Percentiles rank a stretch among this genome's conserved stretches.
Evolutionary conservation across 2,888 invertebrate genomes (phyloP).

Genomic region (Xiphydria camelus): DNA sequence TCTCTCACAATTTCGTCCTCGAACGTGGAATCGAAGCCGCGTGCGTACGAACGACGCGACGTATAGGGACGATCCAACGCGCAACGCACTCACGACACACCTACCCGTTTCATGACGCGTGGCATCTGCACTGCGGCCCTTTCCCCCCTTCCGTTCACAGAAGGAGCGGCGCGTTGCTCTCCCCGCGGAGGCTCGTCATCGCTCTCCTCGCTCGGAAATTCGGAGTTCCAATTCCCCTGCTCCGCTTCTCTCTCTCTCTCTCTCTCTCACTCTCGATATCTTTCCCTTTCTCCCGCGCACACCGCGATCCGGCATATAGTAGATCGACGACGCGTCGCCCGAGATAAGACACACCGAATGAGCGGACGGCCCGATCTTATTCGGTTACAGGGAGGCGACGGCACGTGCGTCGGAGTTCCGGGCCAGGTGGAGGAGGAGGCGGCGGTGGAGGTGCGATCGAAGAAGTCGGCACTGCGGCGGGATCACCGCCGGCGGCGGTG

Average conservation of each 20-base stretch:
- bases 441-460: constrained; percentile 26
- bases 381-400: constrained; percentile 56
- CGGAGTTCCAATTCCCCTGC: not conserved
- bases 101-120: not conserved
- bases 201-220: constrained; percentile 1
- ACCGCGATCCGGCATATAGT: constrained; percentile 7
- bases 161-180: constrained; percentile 4
- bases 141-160: too few species aligned
- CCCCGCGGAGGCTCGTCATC: constrained; percentile 5
- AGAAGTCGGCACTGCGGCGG: constrained; percentile 5
- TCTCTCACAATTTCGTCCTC: too few species aligned
- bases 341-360: constrained; percentile 25
- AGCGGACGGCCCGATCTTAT: constrained; percentile 33
- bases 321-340: constrained; percentile 15
- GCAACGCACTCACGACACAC: not conserved
- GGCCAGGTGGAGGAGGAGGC: constrained; percentile 40
- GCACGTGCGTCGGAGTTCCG: constrained; percentile 51
- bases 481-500: constrained; percentile 8
- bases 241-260: not conserved
- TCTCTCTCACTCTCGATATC: too few species aligned
- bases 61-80: constrained; percentile 13
- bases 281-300: not conserved
- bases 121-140: too few species aligned
- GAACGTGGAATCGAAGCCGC: too few species aligned
- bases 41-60: too few species aligned